Evolutionary conservation across 2,888 invertebrate species (phyloP).

Genomic region (Apeira syringaria): DNA sequence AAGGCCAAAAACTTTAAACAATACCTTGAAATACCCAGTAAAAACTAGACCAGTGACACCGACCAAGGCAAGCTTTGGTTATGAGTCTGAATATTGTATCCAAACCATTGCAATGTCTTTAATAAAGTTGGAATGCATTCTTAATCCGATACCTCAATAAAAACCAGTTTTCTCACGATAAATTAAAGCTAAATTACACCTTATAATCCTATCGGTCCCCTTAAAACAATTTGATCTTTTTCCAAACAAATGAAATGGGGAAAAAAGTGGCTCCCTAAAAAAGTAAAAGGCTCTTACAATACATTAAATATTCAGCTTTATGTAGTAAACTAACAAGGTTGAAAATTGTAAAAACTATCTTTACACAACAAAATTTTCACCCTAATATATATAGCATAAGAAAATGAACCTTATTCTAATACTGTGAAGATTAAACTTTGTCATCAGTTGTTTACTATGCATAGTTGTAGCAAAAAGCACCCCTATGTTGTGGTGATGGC

Average conservation of each 20-base stretch:
- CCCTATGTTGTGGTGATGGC: constrained; percentile 37
- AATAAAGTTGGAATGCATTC: too few species aligned
- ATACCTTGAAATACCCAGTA: too few species aligned
- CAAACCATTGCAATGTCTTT: too few species aligned
- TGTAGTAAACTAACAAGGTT: not conserved
- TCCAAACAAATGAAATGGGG: constrained; percentile 29
- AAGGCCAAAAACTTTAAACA: too few species aligned
- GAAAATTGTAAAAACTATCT: not conserved
- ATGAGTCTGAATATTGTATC: too few species aligned
- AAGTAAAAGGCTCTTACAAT: not conserved
- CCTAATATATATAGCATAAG: not conserved
- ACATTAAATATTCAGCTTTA: not conserved
- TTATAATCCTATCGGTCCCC: constrained; percentile 27
- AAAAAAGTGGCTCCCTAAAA: constrained; percentile 22
- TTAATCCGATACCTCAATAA: not conserved
- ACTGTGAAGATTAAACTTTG: too few species aligned
- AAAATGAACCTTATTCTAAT: not conserved
- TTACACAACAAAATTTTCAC: not conserved
- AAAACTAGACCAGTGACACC: too few species aligned
- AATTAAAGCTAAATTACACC: constrained; percentile 25
- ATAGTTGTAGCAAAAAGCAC: constrained; percentile 31
- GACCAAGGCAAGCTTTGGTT: too few species aligned
- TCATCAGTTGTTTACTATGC: not conserved
- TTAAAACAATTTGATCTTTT: constrained; percentile 32
- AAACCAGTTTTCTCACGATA: constrained; percentile 25